A percentile compares a stretch with the other conserved stretches of the same genome.
Evolutionary conservation across 2,888 invertebrate genomes (phyloP).

Genomic region (Synergus japonicus): DNA sequence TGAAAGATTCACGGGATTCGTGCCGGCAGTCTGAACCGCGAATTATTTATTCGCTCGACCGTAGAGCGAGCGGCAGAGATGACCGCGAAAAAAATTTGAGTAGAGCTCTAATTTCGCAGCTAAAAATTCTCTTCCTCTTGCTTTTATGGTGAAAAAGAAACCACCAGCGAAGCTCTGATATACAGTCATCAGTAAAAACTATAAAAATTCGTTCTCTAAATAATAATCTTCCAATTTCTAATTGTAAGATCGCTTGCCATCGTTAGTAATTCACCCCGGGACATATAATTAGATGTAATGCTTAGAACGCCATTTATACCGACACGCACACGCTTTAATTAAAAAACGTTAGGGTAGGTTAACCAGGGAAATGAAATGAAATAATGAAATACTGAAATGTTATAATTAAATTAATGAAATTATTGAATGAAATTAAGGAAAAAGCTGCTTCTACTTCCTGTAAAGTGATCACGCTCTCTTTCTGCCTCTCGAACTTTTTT

Average conservation of each 20-base stretch:
- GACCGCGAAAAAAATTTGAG: constrained; percentile 39
- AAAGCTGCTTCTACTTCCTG: not conserved
- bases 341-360: not conserved
- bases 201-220: not conserved
- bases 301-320: too few species aligned
- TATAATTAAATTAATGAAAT: too few species aligned
- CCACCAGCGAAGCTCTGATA: not conserved
- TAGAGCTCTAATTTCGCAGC: constrained; percentile 7
- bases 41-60: constrained; percentile 48
- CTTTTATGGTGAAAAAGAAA: not conserved
- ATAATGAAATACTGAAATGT: too few species aligned
- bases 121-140: not conserved
- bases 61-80: constrained; percentile 40
- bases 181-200: not conserved
- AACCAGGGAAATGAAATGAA: too few species aligned
- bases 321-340: too few species aligned
- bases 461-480: not conserved
- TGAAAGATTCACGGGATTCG: constrained; percentile 51
- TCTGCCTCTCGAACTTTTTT: not conserved
- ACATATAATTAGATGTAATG: too few species aligned
- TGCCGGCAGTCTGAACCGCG: constrained; percentile 41
- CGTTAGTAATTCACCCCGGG: too few species aligned
- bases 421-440: not conserved
- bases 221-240: not conserved
- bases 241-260: not conserved